Base-by-base conservation (phyloP, 2,797 vertebrate species). In the Morus bassanus region DNA sequence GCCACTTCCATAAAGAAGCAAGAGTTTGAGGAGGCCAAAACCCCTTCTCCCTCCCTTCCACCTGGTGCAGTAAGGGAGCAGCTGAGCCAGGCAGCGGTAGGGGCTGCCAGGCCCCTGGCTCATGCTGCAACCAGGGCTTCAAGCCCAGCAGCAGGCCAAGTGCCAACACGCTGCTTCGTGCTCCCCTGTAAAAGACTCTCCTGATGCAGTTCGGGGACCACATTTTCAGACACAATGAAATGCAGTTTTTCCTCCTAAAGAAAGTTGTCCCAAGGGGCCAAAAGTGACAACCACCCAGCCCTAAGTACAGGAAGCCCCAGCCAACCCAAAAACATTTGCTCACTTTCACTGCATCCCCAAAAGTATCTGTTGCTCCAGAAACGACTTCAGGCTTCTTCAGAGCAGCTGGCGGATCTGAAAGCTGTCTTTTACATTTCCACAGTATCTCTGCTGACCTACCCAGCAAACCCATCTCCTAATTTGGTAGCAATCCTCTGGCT, bases 401-500 rank as follows among this genome's bases (percentile, higher is more conserved):
- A 79, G 73, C 78, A 92, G 86, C 89, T 85, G 75, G 83, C 6
- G 0, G 72, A 82, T 86, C 30, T 85, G 92, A 95, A 93, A 97
- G 82, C 70, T 81, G 78, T 89, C 95, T 90, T 94, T 85, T 79
- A 69, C 88, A 72, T 93, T 89, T 94, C 76, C 80, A 54, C 25
- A 4, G 60, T 72, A 93, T 83, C 93, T 85, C 75, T 78, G 33
- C 64, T 75, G 76, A 92, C 77, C 83, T 61, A 74, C 57, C n/a
- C 93, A 95, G 82, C 72, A 92, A 75, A 28, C 46, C 41, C 0
- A 1, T 69, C 94, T 95, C 95, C 96, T 95, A 93, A 97, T 96
- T 96, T 96, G 93, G 96, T 93, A 96, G 91, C 68, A 57, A 86
- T 70, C 48, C 80, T 60, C 89, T 86, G 80, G 69, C 60, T 85